Evolutionary conservation across 2,888 invertebrate genomes (phyloP), one percentile per base, ranked within the genome.

Genomic region (Coremacera marginata): DNA sequence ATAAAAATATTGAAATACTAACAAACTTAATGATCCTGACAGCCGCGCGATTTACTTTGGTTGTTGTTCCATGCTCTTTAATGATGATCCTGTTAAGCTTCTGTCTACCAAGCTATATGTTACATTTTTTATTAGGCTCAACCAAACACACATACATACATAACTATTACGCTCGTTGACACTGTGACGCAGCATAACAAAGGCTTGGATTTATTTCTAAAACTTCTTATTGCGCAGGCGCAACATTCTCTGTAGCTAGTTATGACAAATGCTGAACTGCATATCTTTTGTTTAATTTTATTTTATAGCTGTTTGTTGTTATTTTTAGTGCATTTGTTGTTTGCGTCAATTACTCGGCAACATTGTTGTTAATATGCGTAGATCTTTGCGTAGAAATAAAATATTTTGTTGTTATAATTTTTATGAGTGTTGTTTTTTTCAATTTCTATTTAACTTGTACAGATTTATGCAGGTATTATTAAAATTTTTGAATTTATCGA

Each of bases 331-430:
- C 31, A 31, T 62, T 27, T 22, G 3, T 60, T 19, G 5, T 22
- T 68, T 70, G 72, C 71, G 70, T 73, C 76, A 78, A 70, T 75
- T 70, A 70, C 31, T 57, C 75, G 68, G 70, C 75, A 62, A 75
- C 73, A 73, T 19, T 74, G 74, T 65, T 49, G 74, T 74, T 74
- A 74, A 74, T 74, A 52, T 31, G 60, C 70, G 68, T 74, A 55
- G 52, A 31, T 51, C 49, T 55, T 19, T 34, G 16, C n/a, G n/a
- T 27, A 34, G 37, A 37, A 14, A 25, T 51, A 51, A n/a, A 34
- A 27, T 31, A 27, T 63, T 63, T 31, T 16, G 31, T 63, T 19
- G 55, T 55, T 27, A 19, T 34, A 11, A 22, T 27, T 34, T 74
- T 65, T 52, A 44, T 44, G 52, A 34, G 22, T 52, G 52, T 55